Evolutionary conservation across 1,140 invertebrate genomes (phyloP), one percentile per base, ranked within the genome.

Genomic region (Cataglyphis hispanica): DNA sequence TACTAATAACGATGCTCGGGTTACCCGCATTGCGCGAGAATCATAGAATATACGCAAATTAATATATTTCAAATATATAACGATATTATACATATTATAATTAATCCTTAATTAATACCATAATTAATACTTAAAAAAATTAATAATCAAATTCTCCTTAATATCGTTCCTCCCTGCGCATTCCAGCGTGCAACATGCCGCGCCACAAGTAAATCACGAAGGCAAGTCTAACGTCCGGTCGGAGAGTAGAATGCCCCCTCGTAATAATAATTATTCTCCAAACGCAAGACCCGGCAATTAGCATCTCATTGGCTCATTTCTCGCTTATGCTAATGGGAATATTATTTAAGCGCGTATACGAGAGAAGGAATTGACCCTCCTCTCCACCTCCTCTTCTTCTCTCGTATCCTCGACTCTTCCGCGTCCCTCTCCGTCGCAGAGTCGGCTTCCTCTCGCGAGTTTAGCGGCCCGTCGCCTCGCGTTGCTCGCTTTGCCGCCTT

Each of bases 241-340:
- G 50, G 50, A 70, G 50, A 60, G 67, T 31, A 25, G 34, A 89
- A 76, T 87, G 84, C 86, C 80, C 88, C 74, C 46, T 50, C 89
- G 86, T 64, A 75, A 74, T 84, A 91, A 91, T 93, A 92, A 93
- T 92, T 93, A 91, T 92, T 91, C 87, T 91, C 80, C 85, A 88
- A 88, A 87, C 87, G 86, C 88, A 86, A 91, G 87, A 88, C 89
- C 16, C 89, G 83, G 91, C 92, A 93, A 94, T 94, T 94, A 93
- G 92, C 93, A 93, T 93, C 92, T 93, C 93, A 93, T 94, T 94
- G 92, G 90, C 91, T 93, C 91, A 90, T 93, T 93, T 91, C 92
- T 89, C 88, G 87, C 89, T 87, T 91, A 93, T 92, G 92, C 91
- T 92, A 93, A 94, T 94, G 85, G 67, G 85, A 92, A 89, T 92